A percentile compares a stretch with the other conserved stretches of the same genome.
These are phyloP conservation scores for Drosophila malerkotliana DNA, from an alignment of 1,140 invertebrate genomes.

Conservation along the genomic window DNA sequence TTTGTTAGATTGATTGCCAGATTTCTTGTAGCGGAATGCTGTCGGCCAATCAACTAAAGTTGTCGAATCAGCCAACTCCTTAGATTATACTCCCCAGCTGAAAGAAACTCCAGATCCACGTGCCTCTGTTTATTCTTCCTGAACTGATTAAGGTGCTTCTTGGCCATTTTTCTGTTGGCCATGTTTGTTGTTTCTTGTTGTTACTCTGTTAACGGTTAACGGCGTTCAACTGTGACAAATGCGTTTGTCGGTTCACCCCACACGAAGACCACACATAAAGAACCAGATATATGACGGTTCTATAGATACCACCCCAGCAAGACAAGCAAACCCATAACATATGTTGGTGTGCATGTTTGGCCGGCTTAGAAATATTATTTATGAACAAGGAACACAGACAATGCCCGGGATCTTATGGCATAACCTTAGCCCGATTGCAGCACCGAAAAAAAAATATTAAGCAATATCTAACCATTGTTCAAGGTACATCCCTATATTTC, in stretches of 20 bases:
- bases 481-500: background rate
- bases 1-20: conserved; percentile 42
- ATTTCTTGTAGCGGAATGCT: conserved; percentile 13
- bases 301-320: conserved; percentile 27
- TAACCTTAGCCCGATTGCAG: background rate
- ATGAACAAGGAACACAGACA: conserved; percentile 76
- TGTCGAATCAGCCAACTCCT: conserved; percentile 55
- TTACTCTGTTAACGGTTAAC: conserved; percentile 75
- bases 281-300: conserved; percentile 8
- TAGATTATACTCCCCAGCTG: conserved; percentile 14
- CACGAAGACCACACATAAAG: conserved; percentile 29
- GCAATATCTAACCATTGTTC: background rate
- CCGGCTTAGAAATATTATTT: conserved; percentile 77
- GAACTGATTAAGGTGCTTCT: conserved; percentile 72
- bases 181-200: conserved; percentile 24
- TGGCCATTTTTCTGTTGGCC: conserved; percentile 16
- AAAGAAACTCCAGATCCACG: conserved; percentile 9
- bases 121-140: conserved; percentile 45
- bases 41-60: conserved; percentile 65
- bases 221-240: conserved; percentile 80
- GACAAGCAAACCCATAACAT: conserved; percentile 51
- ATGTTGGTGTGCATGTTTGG: conserved; percentile 67
- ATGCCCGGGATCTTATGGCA: conserved; percentile 33
- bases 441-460: conserved; percentile 6
- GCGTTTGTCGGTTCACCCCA: conserved; percentile 68